phyloP scores from a whole-genome alignment of 1,140 invertebrate genomes.

The Sesamia nonagrioides region DNA sequence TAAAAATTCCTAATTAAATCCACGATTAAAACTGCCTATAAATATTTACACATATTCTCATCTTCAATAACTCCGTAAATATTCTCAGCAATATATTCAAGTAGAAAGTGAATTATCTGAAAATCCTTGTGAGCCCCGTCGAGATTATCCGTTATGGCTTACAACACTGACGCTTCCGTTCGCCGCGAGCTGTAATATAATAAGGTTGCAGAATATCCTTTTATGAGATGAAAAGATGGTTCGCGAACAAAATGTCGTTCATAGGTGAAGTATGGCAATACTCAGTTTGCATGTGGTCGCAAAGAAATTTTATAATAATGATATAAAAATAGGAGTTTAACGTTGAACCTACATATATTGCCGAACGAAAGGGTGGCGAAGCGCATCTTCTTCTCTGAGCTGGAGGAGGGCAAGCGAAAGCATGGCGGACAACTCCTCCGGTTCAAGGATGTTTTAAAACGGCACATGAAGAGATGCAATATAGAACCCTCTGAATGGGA shows the following conservation, averaged over 20 bases:
- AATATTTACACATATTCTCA: background rate
- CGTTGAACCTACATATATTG: too few species aligned
- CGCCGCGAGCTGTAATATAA: slow-evolving; percentile 4
- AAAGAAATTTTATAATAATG: background rate
- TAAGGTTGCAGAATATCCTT: slow-evolving; percentile 14
- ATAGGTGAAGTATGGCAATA: background rate
- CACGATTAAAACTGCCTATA: background rate
- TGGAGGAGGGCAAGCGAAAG: too few species aligned
- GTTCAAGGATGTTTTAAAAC: too few species aligned
- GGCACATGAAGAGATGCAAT: too few species aligned
- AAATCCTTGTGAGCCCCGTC: slow-evolving; percentile 2
- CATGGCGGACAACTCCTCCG: too few species aligned
- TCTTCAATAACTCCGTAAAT: background rate
- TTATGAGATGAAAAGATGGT: background rate
- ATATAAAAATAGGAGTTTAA: background rate
- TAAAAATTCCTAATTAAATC: background rate
- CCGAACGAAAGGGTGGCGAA: too few species aligned
- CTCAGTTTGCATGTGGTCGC: background rate
- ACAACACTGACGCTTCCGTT: slow-evolving; percentile 5
- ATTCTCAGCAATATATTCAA: slow-evolving; percentile 7
- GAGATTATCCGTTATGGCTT: slow-evolving; percentile 19
- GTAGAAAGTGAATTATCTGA: slow-evolving; percentile 30
- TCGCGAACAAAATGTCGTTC: background rate
- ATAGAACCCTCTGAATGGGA: too few species aligned
- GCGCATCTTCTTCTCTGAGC: too few species aligned